Conservation (phyloP, 2,113 vertebrate species). For the Petrocephalus zakoni region DNA sequence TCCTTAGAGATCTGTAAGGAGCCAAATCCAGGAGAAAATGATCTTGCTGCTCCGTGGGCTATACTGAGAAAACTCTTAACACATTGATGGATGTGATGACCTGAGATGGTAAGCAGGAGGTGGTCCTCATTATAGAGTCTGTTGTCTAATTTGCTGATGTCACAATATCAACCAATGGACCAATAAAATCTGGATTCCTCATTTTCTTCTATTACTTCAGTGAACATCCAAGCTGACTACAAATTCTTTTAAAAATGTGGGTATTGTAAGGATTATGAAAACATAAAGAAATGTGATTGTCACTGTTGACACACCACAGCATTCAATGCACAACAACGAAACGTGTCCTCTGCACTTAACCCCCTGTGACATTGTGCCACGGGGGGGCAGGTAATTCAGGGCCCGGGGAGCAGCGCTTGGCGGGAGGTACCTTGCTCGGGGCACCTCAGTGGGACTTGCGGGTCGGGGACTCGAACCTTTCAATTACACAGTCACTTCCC, state of each 20-base stretch:
- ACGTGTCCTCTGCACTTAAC: no score
- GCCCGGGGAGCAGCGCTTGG: no score
- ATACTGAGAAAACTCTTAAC: neutral
- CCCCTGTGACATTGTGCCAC: no score
- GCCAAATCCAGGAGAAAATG: constrained; percentile 47
- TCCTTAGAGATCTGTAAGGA: constrained; percentile 55
- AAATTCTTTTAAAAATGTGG: neutral
- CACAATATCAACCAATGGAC: neutral
- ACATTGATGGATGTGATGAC: neutral
- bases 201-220: neutral
- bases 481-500: neutral
- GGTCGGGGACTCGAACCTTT: no score
- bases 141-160: neutral
- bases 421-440: no score
- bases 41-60: neutral
- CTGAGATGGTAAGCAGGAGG: neutral
- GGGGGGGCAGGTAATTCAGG: no score
- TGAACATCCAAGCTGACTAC: neutral
- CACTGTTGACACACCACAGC: no score
- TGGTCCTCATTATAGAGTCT: neutral
- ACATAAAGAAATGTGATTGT: no score
- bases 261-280: neutral
- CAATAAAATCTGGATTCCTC: neutral
- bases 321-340: no score
- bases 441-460: no score